phyloP scores from a whole-genome alignment of 37 sponge, comb jelly and placozoan genomes.

The Agelas oroides region DNA sequence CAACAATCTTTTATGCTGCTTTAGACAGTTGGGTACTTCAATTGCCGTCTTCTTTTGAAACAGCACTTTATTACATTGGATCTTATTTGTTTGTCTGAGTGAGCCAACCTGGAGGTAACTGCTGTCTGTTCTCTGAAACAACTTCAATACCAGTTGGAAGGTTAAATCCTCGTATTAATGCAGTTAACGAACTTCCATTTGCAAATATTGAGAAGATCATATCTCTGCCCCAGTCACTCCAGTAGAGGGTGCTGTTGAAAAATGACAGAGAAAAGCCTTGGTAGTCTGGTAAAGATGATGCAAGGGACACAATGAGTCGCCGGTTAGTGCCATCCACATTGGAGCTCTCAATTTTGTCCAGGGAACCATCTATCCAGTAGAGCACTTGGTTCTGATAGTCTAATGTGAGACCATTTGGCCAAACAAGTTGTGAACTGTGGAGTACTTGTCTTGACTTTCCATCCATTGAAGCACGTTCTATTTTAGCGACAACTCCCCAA shows the following conservation, averaged over 20 bases:
- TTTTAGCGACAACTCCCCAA: constrained; percentile 41
- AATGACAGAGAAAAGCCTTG: not conserved
- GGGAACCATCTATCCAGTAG: constrained; percentile 81
- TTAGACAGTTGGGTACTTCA: no score
- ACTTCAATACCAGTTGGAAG: constrained; percentile 11
- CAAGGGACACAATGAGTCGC: not conserved
- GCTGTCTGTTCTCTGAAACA: constrained; percentile 1
- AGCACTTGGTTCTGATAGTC: constrained; percentile 66
- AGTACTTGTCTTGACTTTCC: constrained; percentile 32
- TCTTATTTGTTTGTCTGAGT: no score
- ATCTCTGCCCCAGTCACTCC: constrained; percentile 6
- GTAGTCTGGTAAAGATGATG: not conserved
- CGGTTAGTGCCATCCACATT: constrained; percentile 59
- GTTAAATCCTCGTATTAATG: not conserved
- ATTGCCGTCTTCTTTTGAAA: no score
- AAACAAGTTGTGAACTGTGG: constrained; percentile 16
- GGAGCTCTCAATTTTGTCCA: constrained; percentile 49
- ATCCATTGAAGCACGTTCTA: constrained; percentile 57
- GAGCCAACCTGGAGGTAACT: no score
- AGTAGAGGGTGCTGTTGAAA: not conserved
- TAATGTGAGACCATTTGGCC: constrained; percentile 70
- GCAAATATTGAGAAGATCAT: not conserved
- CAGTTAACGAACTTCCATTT: not conserved
- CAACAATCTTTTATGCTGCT: no score
- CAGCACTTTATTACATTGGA: no score